These are phyloP conservation scores for Charina bottae DNA, from an alignment of 2,113 vertebrate genomes.

Conservation along the genomic window DNA sequence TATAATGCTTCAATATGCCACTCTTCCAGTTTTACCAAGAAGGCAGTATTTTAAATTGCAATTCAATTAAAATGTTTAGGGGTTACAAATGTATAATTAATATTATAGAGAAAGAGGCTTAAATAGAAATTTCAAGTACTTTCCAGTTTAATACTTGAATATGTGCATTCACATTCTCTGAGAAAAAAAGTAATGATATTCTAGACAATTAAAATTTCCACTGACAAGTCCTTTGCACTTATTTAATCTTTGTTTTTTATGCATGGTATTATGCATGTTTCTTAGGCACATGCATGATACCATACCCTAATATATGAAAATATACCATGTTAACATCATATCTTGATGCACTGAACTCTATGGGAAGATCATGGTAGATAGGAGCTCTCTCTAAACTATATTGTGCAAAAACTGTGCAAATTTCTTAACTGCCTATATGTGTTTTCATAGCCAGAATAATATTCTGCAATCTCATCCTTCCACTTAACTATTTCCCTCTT, in stretches of 20 bases:
- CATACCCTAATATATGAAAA: constrained; percentile 33
- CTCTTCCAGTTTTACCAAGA: neutral
- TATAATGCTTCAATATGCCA: neutral
- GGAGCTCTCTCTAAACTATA: constrained; percentile 63
- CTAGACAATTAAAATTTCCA: neutral
- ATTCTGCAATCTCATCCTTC: constrained; percentile 47
- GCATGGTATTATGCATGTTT: neutral
- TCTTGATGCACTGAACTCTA: constrained; percentile 41
- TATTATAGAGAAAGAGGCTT: neutral
- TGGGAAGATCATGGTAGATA: constrained; percentile 27
- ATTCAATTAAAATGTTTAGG: neutral
- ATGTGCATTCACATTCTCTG: neutral
- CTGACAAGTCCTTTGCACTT: neutral
- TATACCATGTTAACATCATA: constrained; percentile 53
- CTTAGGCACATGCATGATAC: constrained; percentile 26
- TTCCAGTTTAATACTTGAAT: neutral
- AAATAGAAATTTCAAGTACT: neutral
- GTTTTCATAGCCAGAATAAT: constrained; percentile 57
- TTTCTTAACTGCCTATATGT: constrained; percentile 56
- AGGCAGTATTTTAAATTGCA: neutral
- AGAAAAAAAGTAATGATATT: neutral
- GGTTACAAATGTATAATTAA: neutral
- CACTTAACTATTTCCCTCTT: constrained; percentile 43
- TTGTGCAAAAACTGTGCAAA: constrained; percentile 52
- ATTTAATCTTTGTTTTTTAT: constrained; percentile 19